Base-by-base conservation (phyloP, 2,797 vertebrate species). In the Anguilla marmorata region DNA sequence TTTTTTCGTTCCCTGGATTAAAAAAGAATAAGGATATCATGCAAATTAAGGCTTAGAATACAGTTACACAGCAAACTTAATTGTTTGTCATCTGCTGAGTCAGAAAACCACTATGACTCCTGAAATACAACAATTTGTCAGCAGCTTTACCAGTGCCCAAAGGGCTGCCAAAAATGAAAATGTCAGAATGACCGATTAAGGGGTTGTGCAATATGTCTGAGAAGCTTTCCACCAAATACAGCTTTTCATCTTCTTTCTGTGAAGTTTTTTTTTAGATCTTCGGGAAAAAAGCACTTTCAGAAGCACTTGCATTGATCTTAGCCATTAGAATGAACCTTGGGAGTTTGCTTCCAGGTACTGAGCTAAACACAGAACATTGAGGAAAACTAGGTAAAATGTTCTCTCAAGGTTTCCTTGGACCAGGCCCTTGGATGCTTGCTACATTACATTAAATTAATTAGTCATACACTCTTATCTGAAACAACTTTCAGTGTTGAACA, bases 171-270 rank as follows among this genome's bases (percentile, higher is more conserved):
- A 84, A 84, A 27, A 84, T 84, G 27, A 54, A 30, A 54, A 54
- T 83, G 80, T 83, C 80, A 83, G 80, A 52, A 52, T 83, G 45
- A 83, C 41, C 21, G 48, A 83, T 83, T 48, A 52, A 83, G 16
- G 8, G 24, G 48, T 27, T 24, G 79, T n/a, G 50, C 9, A 50
- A 52, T 54, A 21, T 5, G 2, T 27, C 2, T 12, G 2, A 84
- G 48, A 84, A 84, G 11, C 50, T 84, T 50, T 16, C 50, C 45
- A 83, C 19, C 8, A 48, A 83, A 83, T 24, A 24, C 24, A 24
- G 24, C 58, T 63, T 19, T 63, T 21, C 58, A 24, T 21, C 58
- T 24, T 72, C 30, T 69, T 24, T 12, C 72, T 14, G 12, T 33
- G 27, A 76, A 76, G 80, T 41, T 54, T 84, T 84, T 84, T 54